These are phyloP conservation scores for Heliconius eleuchia DNA, from an alignment of 1,140 invertebrate species.

Conservation along the genomic window DNA sequence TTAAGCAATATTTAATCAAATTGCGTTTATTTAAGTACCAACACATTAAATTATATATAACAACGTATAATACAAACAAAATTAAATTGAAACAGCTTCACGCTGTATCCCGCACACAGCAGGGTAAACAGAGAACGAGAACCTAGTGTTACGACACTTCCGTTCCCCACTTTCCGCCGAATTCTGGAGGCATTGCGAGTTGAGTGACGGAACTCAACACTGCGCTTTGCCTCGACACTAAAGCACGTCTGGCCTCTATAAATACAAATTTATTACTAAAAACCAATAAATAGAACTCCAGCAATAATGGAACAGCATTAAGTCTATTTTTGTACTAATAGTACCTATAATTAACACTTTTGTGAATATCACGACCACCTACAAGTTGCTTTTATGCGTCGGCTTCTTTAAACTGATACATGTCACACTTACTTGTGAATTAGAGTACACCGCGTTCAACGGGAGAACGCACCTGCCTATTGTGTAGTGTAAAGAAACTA, in stretches of 20 bases:
- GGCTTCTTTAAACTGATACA: slow-evolving; percentile 31
- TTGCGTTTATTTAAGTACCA: no score
- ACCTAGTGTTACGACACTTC: no score
- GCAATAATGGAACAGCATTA: background rate
- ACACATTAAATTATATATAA: background rate
- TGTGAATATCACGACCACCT: slow-evolving; percentile 24
- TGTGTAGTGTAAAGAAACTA: background rate
- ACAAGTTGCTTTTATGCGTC: slow-evolving; percentile 11
- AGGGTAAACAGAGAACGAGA: no score
- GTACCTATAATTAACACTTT: slow-evolving; percentile 6
- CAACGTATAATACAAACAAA: background rate
- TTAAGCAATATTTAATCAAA: no score
- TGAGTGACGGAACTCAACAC: no score
- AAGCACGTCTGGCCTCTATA: no score
- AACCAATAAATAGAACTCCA: background rate
- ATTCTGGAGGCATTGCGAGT: no score
- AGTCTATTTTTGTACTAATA: slow-evolving; percentile 6
- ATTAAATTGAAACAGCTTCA: no score
- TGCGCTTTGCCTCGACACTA: no score
- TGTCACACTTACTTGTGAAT: slow-evolving; percentile 30
- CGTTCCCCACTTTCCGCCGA: no score
- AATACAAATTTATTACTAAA: background rate
- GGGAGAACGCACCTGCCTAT: background rate
- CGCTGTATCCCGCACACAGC: no score
- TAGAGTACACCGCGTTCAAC: background rate